phyloP scores from a whole-genome alignment of 2,797 vertebrate species.

The Poecilia picta region DNA sequence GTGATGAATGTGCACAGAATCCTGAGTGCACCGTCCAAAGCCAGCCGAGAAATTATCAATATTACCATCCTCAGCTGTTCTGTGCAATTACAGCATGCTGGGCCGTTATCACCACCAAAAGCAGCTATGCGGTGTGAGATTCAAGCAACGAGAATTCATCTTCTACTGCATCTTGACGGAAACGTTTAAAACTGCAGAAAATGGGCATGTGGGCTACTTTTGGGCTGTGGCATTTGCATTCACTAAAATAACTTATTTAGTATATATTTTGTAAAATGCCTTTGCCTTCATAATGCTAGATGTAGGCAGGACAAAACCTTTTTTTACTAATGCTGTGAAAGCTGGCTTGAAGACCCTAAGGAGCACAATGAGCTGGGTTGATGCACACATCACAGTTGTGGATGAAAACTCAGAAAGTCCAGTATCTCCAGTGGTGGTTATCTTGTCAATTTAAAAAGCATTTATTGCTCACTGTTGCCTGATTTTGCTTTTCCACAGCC shows the following conservation, averaged over 20 bases:
- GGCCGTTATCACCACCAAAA: slow-evolving; percentile 45
- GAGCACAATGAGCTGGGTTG: not conserved
- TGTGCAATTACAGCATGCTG: slow-evolving; percentile 48
- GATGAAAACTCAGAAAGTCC: not conserved
- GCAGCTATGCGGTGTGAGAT: slow-evolving; percentile 41
- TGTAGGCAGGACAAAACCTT: not conserved
- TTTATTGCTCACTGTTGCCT: not conserved
- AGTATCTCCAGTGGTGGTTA: not conserved
- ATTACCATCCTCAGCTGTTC: slow-evolving; percentile 46
- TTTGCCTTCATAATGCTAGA: not conserved
- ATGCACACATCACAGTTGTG: not conserved
- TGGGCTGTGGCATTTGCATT: not conserved
- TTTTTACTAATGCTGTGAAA: not conserved
- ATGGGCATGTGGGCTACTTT: not conserved
- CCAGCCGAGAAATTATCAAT: slow-evolving; percentile 50
- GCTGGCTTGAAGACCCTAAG: not conserved
- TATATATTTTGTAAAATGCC: not conserved
- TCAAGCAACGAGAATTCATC: slow-evolving; percentile 24
- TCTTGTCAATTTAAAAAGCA: not conserved
- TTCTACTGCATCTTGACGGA: slow-evolving; percentile 39
- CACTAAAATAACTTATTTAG: not conserved
- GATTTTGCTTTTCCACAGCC: not conserved
- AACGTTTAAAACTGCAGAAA: not conserved
- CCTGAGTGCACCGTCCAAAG: slow-evolving; percentile 34
- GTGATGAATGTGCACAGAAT: slow-evolving; percentile 48